Evolutionary conservation across 1,140 invertebrate genomes (phyloP).

Genomic region (Zaprionus africanus): DNA sequence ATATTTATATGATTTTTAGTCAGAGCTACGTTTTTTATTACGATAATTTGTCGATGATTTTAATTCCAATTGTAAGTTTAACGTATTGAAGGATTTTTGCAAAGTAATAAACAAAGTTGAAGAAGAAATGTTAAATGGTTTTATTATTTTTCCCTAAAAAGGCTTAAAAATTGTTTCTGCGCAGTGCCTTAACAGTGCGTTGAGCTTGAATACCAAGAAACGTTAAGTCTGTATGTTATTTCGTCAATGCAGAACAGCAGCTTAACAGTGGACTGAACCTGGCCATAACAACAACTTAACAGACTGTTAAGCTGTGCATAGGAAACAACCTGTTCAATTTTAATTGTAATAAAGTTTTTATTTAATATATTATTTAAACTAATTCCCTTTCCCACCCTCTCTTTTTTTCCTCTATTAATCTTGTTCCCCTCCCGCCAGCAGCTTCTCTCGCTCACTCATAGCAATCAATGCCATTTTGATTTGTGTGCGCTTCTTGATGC

Average conservation of each 20-base stretch:
- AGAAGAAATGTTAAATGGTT: slow-evolving; percentile 8
- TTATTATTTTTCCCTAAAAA: background rate
- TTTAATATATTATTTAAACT: background rate
- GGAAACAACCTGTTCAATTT: background rate
- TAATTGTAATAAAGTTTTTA: background rate
- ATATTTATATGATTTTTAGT: slow-evolving; percentile 37
- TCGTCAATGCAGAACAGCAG: too few relatives aligned
- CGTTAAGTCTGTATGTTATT: too few relatives aligned
- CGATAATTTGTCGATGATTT: slow-evolving; percentile 42
- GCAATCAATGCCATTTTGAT: slow-evolving; percentile 91
- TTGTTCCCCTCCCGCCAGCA: slow-evolving; percentile 17
- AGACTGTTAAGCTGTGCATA: background rate
- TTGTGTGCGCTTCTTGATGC: slow-evolving; percentile 90
- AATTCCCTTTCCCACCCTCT: background rate
- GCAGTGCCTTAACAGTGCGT: too few relatives aligned
- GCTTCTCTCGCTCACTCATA: slow-evolving; percentile 86
- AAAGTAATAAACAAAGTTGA: slow-evolving; percentile 71
- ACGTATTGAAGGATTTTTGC: slow-evolving; percentile 66
- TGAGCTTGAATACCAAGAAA: too few relatives aligned
- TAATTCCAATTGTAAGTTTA: slow-evolving; percentile 70
- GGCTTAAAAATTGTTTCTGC: too few relatives aligned
- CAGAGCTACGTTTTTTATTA: slow-evolving; percentile 42
- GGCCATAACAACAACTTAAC: background rate
- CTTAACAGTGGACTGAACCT: too few relatives aligned
- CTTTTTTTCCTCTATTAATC: background rate